Conservation (phyloP, 2,797 vertebrate genomes). For the Rhinatrema bivittatum region DNA sequence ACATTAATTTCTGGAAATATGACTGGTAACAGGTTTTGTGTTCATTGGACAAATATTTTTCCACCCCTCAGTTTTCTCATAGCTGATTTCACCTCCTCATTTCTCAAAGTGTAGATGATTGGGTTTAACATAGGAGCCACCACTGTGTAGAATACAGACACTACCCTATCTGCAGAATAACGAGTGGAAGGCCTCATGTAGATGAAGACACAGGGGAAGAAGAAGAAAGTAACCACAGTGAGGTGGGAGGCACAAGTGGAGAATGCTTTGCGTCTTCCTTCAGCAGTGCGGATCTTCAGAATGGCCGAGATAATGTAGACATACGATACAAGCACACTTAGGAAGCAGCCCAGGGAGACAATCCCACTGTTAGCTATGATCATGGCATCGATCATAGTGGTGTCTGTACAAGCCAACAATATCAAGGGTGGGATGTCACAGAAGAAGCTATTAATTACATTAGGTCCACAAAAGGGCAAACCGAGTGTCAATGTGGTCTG, state of each 20-base stretch:
- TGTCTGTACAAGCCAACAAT: slow-evolving; percentile 38
- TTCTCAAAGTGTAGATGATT: slow-evolving; percentile 31
- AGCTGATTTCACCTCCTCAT: slow-evolving; percentile 38
- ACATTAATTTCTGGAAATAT: too few species aligned
- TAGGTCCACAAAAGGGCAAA: slow-evolving; percentile 43
- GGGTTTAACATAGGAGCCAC: slow-evolving; percentile 37
- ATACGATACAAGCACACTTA: slow-evolving; percentile 37
- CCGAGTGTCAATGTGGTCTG: slow-evolving; percentile 25
- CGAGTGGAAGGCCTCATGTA: slow-evolving; percentile 17
- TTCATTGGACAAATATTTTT: neutral
- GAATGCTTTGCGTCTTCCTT: slow-evolving; percentile 34
- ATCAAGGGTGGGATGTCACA: slow-evolving; percentile 45
- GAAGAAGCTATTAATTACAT: slow-evolving; percentile 41
- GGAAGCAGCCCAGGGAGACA: slow-evolving; percentile 37
- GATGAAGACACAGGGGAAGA: slow-evolving; percentile 25
- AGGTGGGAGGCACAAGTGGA: slow-evolving; percentile 43
- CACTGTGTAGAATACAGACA: slow-evolving; percentile 39
- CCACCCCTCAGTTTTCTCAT: slow-evolving; percentile 34
- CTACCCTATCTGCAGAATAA: slow-evolving; percentile 27
- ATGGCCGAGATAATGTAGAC: slow-evolving; percentile 23
- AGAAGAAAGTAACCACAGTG: slow-evolving; percentile 29
- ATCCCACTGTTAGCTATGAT: slow-evolving; percentile 44
- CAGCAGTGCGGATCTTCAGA: slow-evolving; percentile 5
- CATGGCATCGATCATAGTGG: slow-evolving; percentile 30
- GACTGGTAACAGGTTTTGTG: too few species aligned